Base-by-base conservation (phyloP, 2,797 vertebrate species). In the Loriculus beryllinus region DNA sequence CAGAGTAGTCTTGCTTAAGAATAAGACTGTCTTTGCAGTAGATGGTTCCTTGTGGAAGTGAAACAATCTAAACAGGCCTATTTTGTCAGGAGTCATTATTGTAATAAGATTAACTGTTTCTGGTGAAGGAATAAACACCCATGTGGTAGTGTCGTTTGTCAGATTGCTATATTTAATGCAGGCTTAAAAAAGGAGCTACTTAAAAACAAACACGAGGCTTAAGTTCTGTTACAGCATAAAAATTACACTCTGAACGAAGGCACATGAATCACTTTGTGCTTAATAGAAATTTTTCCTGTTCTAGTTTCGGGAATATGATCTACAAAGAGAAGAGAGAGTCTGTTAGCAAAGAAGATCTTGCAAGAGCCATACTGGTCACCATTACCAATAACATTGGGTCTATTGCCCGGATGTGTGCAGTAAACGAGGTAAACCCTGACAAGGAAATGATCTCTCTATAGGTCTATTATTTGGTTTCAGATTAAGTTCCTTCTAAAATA, bases 321-420 rank as follows among this genome's bases (percentile, higher is more conserved):
- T 98, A 98, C 96, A 99, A 99, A 94, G 98, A 99, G 82, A 99
- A 98, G 93, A 97, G 98, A 79, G 98, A 98, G 70, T 97, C 98
- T 89, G 98, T 98, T 87, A 99, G 98, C 96, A 99, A 98, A 96
- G 98, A 99, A 97, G 98, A 99, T 93, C 97, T 99, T 85, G 98
- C 98, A 72, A 97, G 98, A 97, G 98, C 98, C 65, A 99, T 98
- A 40, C 75, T 99, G 95, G 98, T 99, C 85, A 98, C 98, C 68
- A 99, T 99, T 95, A 99, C 98, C 89, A 99, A 99, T 97, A 99
- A 99, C 96, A 99, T 98, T 18, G 98, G 98, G 37, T 99, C 98
- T 69, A 98, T 99, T 92, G 98, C 98, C 37, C 97, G 98, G 49
- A 99, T 99, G 98, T 99, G 98, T 97, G 98, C 98, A 76, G 98